Percentiles rank a stretch among this genome's conserved stretches.
phyloP scores from a whole-genome alignment of 2,113 vertebrate species.

The Amazona vittata region DNA sequence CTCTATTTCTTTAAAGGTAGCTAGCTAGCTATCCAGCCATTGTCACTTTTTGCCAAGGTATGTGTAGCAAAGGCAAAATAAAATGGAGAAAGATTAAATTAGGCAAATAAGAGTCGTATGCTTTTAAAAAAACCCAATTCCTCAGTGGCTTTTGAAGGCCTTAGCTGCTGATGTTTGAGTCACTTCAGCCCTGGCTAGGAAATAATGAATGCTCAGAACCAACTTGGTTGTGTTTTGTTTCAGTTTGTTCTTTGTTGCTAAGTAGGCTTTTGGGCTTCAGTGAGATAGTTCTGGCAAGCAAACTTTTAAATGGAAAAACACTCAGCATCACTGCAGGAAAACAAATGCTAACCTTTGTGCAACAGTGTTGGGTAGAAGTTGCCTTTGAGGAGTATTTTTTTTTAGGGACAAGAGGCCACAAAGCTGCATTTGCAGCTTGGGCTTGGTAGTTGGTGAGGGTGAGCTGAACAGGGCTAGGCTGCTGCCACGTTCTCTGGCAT shows the following conservation, averaged over 20 bases:
- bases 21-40: not conserved
- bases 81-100: not conserved
- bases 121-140: not conserved
- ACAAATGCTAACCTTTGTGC: not conserved
- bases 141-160: not conserved
- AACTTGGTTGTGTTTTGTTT: conserved; percentile 25
- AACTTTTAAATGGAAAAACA: not conserved
- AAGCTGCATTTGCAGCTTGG: not conserved
- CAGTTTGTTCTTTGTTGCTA: conserved; percentile 43
- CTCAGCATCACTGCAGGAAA: not conserved
- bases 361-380: not conserved
- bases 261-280: conserved; percentile 1
- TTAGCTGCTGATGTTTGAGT: not conserved
- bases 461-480: not conserved
- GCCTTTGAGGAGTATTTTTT: not conserved
- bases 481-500: not conserved
- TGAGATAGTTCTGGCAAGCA: not conserved
- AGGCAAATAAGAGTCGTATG: not conserved
- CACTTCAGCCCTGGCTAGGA: not conserved
- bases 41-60: not conserved
- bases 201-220: not conserved
- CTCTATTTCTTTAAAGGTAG: not conserved
- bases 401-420: not conserved
- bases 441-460: not conserved
- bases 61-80: not conserved